These are phyloP conservation scores for Teleiodes luculella DNA, from an alignment of 2,888 invertebrate genomes.

Conservation along the genomic window DNA sequence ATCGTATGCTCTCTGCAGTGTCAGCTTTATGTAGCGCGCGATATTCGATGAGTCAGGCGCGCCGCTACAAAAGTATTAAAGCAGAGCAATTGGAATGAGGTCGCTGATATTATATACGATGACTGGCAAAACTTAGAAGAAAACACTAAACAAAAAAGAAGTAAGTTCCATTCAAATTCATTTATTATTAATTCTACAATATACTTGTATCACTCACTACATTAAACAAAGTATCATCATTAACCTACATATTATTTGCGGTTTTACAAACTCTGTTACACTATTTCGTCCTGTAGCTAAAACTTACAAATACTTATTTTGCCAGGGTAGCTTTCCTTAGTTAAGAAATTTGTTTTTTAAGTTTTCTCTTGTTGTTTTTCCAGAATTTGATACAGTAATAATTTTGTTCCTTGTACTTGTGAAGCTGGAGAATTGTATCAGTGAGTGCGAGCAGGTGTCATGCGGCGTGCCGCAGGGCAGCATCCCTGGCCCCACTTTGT, in stretches of 20 bases:
- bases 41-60: too few species aligned
- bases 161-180: conserved; percentile 20
- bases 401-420: conserved; percentile 18
- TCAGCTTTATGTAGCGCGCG: too few species aligned
- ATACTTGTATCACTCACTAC: conserved; percentile 11
- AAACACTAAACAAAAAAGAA: conserved; percentile 25
- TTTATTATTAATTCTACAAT: neutral
- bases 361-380: conserved; percentile 18
- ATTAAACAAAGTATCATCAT: conserved; percentile 11
- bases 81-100: conserved; percentile 26
- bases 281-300: conserved; percentile 16
- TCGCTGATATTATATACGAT: conserved; percentile 22
- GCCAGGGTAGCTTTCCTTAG: conserved; percentile 17
- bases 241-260: conserved; percentile 9
- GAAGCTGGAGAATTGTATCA: too few species aligned
- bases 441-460: too few species aligned
- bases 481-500: too few species aligned
- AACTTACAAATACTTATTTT: conserved; percentile 10
- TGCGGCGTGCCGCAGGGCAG: too few species aligned
- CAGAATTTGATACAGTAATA: conserved; percentile 20
- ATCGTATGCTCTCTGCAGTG: too few species aligned
- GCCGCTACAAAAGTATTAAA: conserved; percentile 26
- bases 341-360: conserved; percentile 10
- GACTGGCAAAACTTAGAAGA: conserved; percentile 26
- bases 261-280: conserved; percentile 12